Evolutionary conservation across 2,797 vertebrate genomes (phyloP).

Genomic region (Carcharodon carcharias): DNA sequence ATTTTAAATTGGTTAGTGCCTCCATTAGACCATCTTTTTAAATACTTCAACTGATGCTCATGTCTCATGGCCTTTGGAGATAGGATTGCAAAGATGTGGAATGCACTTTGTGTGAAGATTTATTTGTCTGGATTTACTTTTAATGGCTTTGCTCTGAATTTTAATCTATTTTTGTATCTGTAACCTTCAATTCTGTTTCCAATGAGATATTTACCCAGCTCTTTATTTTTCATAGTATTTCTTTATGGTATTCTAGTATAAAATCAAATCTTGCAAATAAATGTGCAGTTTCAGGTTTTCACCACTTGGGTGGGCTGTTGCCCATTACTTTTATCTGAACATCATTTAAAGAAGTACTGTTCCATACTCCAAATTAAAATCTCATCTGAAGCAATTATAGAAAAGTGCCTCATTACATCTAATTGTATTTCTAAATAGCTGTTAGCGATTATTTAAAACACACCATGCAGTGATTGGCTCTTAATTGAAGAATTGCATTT

Average conservation of each 20-base stretch:
- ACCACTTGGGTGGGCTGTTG: conserved; percentile 30
- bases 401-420: neutral
- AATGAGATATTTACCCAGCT: neutral
- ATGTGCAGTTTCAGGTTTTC: neutral
- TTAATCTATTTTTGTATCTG: neutral
- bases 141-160: neutral
- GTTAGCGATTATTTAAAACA: neutral
- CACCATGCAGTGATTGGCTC: neutral
- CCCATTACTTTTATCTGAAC: neutral
- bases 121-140: neutral
- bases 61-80: neutral
- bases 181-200: neutral
- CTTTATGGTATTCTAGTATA: neutral
- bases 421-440: neutral
- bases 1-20: neutral
- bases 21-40: neutral
- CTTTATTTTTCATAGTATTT: neutral
- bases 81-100: too few relatives aligned
- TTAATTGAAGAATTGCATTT: neutral
- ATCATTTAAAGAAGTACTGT: neutral
- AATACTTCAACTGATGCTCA: neutral
- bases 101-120: neutral
- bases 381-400: neutral
- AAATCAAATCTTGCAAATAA: neutral
- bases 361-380: neutral